Evolutionary conservation across 2,888 invertebrate species (phyloP).

Genomic region (Meteorus cinctellus): DNA sequence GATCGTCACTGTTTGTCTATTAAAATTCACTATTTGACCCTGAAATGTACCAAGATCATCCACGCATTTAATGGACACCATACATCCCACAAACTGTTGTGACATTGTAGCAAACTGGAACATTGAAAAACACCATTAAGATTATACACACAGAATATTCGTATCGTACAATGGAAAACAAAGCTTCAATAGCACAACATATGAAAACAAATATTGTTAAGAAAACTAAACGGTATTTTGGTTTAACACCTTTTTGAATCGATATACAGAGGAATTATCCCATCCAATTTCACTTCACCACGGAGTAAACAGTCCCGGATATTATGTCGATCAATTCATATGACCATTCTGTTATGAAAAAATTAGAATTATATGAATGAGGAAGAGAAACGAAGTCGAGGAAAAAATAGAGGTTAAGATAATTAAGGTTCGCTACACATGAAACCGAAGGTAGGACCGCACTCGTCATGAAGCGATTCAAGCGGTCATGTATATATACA

Average conservation of each 20-base stretch:
- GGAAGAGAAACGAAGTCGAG: background rate
- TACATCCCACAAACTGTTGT: constrained; percentile 78
- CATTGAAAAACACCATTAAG: background rate
- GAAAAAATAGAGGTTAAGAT: background rate
- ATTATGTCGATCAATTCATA: background rate
- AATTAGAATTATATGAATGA: background rate
- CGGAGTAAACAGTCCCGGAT: background rate
- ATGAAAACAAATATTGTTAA: no score
- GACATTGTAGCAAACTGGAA: constrained; percentile 59
- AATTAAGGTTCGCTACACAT: background rate
- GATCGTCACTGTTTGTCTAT: constrained; percentile 82
- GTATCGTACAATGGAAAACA: background rate
- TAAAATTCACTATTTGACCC: constrained; percentile 84
- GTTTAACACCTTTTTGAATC: background rate
- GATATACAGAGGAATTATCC: constrained; percentile 6
- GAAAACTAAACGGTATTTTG: background rate
- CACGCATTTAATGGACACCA: constrained; percentile 88
- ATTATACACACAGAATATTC: background rate
- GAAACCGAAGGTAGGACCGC: background rate
- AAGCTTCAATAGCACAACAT: no score
- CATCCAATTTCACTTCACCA: background rate
- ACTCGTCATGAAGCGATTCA: background rate
- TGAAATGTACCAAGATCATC: constrained; percentile 87
- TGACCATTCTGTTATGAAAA: background rate
- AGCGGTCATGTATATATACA: no score